Base-by-base conservation (phyloP, 2,113 vertebrate species). In the Xenopus borealis region DNA sequence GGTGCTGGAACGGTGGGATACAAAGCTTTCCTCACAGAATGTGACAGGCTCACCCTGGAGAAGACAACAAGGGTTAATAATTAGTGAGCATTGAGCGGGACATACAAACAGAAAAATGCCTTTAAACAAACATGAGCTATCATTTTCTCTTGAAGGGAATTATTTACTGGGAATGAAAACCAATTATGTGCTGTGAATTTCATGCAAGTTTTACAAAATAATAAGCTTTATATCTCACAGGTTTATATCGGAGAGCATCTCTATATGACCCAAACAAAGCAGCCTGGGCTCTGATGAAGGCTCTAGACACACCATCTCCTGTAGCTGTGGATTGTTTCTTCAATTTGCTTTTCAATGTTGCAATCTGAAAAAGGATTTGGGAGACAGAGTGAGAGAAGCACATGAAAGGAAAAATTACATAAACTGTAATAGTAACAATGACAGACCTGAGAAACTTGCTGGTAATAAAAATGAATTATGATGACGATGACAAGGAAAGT, bases 241-340 rank as follows among this genome's bases (percentile, higher is more conserved):
- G 97, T 88, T 89, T 96, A 83, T 97, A 99, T 95, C 97, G 87
- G 69, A 99, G 93, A 50, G 97, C 95, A 71, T 99, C 97, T 79
- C 96, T 85, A 88, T 99, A 99, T 84, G 95, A 95, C 68, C 97
- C 97, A 68, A 99, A 99, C 80, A 98, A 89, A 1, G 95, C 91
- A 12, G 96, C 96, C 86, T 98, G 97, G 9, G 94, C 86, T 84
- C 94, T 90, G 46, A 99, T 88, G 76, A 99, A 98, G 85, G 97
- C 93, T 87, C 89, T 88, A 27, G 96, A 92, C 66, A 99, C 96
- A n/a, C 96, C 97, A 4, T 93, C 89, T 23, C 96, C 96, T 0
- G 95, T 98, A 3, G 96, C 94, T 30, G 96, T 99, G 3, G 96
- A 97, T 91, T 97, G 96, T 88, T 99, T 99, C 91, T 97, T 99